Base-by-base conservation (phyloP, 1,140 invertebrate genomes). In the Neodiprion virginianus region DNA sequence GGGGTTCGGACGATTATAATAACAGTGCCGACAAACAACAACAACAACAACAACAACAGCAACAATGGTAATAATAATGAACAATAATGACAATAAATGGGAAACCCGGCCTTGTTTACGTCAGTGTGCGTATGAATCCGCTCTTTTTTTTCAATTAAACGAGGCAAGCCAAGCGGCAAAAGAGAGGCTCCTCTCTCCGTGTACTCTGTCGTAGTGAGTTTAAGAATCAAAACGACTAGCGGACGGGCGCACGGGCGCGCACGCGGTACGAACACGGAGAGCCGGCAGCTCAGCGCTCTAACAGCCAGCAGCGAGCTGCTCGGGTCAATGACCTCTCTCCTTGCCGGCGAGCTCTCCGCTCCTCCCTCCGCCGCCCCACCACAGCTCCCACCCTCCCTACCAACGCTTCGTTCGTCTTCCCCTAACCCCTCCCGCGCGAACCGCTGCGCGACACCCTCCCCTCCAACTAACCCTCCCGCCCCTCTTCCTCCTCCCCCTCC, bases 301-400 rank as follows among this genome's bases (percentile, higher is more conserved):
- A 83, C 87, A 87, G 87, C 86, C 86, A 86, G 85, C 85, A 88
- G 84, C 85, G 81, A 86, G 85, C 86, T 84, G 85, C 85, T 86
- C 79, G 79, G 87, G 87, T 88, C 87, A 88, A 88, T 85, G 87
- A 87, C 87, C 86, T 86, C 82, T 61, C 53, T 81, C 81, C 81
- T 83, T 81, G 86, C 82, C 85, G 82, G 84, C 84, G 85, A 28
- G 61, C 66, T 50, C 71, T 47, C 71, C 53, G 17, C 40, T 2
- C 1, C 53, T 47, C 48, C 10, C 69, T 40, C 14, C 3, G 1
- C 69, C 69, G 1, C 69, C 69, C 1, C 69, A 10, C 71, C 71
- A 7, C 8, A 47, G 5, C 9, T 1, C 21, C 1, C 1, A 8
- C 47, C 66, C 48, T n/a, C 67, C 53, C 66, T 28, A 23, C 61